Evolutionary conservation across 2,797 vertebrate genomes (phyloP).

Genomic region (Aplochiton taeniatus): DNA sequence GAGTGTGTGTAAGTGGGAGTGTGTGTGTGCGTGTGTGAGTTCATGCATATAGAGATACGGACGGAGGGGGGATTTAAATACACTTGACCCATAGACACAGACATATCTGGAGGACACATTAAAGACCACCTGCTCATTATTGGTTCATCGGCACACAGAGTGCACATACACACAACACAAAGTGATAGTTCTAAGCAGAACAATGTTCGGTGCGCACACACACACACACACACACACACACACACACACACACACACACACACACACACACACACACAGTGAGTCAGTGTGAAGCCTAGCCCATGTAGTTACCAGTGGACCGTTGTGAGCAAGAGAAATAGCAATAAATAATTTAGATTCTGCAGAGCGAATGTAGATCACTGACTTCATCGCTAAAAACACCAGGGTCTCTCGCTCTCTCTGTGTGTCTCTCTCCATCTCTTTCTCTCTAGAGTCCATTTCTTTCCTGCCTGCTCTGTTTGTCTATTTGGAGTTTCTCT

Average conservation of each 20-base stretch:
- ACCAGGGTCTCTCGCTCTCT: constrained; percentile 24
- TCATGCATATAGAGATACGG: neutral
- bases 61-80: neutral
- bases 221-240: neutral
- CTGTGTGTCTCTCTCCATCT: neutral
- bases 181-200: neutral
- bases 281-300: constrained; percentile 33
- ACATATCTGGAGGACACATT: neutral
- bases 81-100: neutral
- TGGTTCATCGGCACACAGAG: neutral
- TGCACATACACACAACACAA: neutral
- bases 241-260: constrained; percentile 36
- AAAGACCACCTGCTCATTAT: neutral
- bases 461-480: neutral
- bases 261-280: constrained; percentile 16
- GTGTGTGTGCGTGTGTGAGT: constrained; percentile 7
- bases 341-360: constrained; percentile 77
- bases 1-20: neutral
- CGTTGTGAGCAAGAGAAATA: constrained; percentile 59
- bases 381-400: constrained; percentile 52
- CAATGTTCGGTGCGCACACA: neutral
- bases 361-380: constrained; percentile 73
- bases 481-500: too few relatives aligned
- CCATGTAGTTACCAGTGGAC: constrained; percentile 54
- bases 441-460: neutral